Percentiles rank a stretch among this genome's conserved stretches.
phyloP scores from a whole-genome alignment of 2,113 vertebrate species.

The Puffinus mauretanicus region DNA sequence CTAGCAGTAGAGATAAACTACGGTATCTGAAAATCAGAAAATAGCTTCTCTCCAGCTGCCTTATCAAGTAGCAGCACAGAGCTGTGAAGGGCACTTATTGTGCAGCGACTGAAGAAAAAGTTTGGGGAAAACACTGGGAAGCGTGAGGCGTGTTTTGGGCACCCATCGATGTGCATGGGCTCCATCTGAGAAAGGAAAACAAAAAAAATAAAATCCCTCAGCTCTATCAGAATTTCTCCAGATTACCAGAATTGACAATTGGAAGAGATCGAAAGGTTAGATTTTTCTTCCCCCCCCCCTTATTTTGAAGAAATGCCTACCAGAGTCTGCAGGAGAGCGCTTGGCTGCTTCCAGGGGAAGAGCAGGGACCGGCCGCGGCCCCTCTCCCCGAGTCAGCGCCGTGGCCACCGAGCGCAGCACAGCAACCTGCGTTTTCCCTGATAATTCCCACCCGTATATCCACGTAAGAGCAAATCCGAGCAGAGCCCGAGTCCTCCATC shows the following conservation, averaged over 20 bases:
- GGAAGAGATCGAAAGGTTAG: not conserved
- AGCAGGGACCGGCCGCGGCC: accelerated
- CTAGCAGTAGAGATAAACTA: slow-evolving; percentile 34
- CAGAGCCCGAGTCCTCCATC: not conserved
- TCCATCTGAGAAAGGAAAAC: not conserved
- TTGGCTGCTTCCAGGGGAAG: not conserved
- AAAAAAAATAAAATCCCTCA: not conserved
- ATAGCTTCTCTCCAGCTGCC: slow-evolving; percentile 39
- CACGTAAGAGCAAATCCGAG: not conserved
- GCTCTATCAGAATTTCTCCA: not conserved
- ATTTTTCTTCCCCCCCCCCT: too few relatives aligned
- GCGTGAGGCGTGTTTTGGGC: accelerated
- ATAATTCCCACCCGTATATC: not conserved
- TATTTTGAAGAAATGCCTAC: not conserved
- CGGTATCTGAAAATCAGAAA: slow-evolving; percentile 40
- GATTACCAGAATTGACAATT: not conserved
- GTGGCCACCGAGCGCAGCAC: accelerated
- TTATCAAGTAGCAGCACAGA: slow-evolving; percentile 19
- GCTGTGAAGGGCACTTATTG: not conserved
- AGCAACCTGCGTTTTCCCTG: not conserved
- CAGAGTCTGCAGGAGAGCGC: not conserved
- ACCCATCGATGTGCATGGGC: not conserved
- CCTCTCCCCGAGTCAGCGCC: not conserved
- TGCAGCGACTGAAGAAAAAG: not conserved
- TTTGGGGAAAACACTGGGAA: not conserved